phyloP scores from a whole-genome alignment of 2,888 invertebrate species.

The Harmothoe impar region DNA sequence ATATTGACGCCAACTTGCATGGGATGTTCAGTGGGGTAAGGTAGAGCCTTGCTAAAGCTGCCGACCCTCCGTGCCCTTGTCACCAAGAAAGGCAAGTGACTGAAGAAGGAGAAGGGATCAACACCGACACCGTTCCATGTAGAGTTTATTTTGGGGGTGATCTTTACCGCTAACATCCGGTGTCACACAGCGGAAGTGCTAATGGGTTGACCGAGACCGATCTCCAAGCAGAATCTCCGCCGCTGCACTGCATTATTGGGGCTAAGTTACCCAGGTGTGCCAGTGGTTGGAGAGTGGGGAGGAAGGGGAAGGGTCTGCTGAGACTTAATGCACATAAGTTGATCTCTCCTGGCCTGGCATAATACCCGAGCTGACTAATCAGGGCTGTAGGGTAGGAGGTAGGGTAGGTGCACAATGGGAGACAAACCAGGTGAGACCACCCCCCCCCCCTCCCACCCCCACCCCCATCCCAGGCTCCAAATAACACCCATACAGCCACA shows the following conservation, averaged over 20 bases:
- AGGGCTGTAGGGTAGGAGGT: not conserved
- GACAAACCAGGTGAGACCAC: not conserved
- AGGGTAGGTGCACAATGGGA: not conserved
- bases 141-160: slow-evolving; percentile 12
- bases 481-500: no score
- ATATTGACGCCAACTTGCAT: not conserved
- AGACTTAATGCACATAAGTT: slow-evolving; percentile 8
- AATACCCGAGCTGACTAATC: not conserved
- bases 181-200: slow-evolving; percentile 7
- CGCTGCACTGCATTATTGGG: no score
- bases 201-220: not conserved
- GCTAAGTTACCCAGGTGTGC: not conserved
- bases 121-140: not conserved
- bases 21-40: not conserved
- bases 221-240: not conserved
- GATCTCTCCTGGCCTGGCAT: not conserved
- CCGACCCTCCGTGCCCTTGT: not conserved
- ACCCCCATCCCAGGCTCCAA: no score
- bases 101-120: not conserved
- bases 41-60: not conserved
- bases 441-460: not conserved
- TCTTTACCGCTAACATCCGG: slow-evolving; percentile 45
- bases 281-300: not conserved
- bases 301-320: not conserved
- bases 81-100: not conserved